Percentiles rank a stretch among this genome's conserved stretches.
Conservation (phyloP, 2,113 vertebrate species). For the Balaeniceps rex region DNA sequence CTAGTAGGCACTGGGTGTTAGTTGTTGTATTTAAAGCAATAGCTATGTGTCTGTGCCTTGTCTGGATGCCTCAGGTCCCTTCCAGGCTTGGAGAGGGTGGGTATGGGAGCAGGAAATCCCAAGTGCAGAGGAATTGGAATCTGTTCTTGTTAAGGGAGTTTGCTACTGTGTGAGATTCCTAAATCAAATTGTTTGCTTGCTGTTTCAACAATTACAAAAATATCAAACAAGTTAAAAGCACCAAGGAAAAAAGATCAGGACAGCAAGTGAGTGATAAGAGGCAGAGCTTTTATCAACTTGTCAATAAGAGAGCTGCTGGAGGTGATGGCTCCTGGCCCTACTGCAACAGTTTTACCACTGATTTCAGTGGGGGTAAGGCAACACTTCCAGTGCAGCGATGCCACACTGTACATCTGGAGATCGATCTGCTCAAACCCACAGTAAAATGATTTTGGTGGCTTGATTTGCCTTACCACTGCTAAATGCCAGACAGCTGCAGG, state of each 20-base stretch:
- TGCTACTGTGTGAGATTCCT: not conserved
- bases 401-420: not conserved
- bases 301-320: not conserved
- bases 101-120: not conserved
- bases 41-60: not conserved
- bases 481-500: not conserved
- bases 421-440: not conserved
- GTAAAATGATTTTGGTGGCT: not conserved
- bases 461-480: not conserved
- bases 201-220: not conserved
- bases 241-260: not conserved
- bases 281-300: not conserved
- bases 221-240: not conserved
- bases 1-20: not conserved
- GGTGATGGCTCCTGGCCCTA: not conserved
- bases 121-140: not conserved
- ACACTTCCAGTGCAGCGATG: not conserved
- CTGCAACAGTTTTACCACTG: not conserved
- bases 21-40: not conserved
- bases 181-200: not conserved
- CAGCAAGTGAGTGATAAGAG: not conserved
- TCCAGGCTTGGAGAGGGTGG: not conserved
- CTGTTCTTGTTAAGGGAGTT: not conserved
- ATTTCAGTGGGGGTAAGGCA: not conserved
- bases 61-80: not conserved